Conservation (phyloP, 2,797 vertebrate genomes). For the Macropus fuliginosus region DNA sequence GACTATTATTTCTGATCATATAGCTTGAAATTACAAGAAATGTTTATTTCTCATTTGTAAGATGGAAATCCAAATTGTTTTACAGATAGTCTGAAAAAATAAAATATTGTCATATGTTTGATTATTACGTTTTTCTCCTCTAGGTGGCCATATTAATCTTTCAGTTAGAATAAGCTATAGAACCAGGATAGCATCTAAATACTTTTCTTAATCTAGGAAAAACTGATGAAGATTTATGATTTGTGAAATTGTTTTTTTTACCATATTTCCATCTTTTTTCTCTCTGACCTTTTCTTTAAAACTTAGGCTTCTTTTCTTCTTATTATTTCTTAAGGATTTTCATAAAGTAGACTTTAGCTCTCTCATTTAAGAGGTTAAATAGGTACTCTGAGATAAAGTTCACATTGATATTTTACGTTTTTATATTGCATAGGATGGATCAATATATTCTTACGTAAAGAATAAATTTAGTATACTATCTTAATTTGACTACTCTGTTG, state of each 20-base stretch:
- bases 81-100: slow-evolving; percentile 45
- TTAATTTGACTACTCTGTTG: slow-evolving; percentile 32
- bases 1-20: background rate
- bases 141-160: slow-evolving; percentile 87
- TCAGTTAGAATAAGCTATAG: slow-evolving; percentile 63
- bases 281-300: slow-evolving; percentile 30
- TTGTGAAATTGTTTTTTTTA: slow-evolving; percentile 54
- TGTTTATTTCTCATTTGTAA: background rate
- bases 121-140: slow-evolving; percentile 83
- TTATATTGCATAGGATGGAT: slow-evolving; percentile 30
- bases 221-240: slow-evolving; percentile 40
- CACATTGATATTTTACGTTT: slow-evolving; percentile 52
- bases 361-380: slow-evolving; percentile 39
- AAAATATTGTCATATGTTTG: slow-evolving; percentile 62
- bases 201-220: slow-evolving; percentile 56
- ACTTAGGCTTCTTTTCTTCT: slow-evolving; percentile 50
- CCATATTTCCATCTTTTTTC: slow-evolving; percentile 27
- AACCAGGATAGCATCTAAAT: slow-evolving; percentile 28
- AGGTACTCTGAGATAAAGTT: slow-evolving; percentile 37
- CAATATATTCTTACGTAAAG: slow-evolving; percentile 42
- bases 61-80: background rate
- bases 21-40: background rate
- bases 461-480: slow-evolving; percentile 57
- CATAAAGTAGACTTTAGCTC: background rate
- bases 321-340: slow-evolving; percentile 53